phyloP scores from a whole-genome alignment of 2,113 vertebrate genomes.

The Notiomystis cincta region DNA sequence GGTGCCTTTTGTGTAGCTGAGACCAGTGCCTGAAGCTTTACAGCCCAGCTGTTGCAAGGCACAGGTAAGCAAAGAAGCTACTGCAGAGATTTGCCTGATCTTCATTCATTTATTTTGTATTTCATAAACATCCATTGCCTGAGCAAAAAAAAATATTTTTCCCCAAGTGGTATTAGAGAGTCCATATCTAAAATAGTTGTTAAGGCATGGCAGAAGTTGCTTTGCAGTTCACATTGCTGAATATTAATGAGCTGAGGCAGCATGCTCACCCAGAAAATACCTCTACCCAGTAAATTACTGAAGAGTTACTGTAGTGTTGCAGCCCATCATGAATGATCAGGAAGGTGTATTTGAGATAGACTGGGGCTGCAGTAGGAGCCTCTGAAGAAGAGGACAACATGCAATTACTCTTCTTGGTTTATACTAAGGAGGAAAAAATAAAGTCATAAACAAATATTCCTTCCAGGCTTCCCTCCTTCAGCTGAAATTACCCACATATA shows the following conservation, averaged over 20 bases:
- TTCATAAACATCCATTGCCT: background rate
- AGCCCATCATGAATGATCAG: background rate
- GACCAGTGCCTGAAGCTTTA: background rate
- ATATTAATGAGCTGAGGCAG: background rate
- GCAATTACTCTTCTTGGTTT: background rate
- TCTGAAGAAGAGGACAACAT: background rate
- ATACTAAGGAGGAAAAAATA: background rate
- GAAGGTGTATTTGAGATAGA: background rate
- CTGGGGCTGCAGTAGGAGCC: background rate
- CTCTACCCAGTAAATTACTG: background rate
- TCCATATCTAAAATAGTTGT: background rate
- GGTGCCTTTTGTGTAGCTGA: background rate
- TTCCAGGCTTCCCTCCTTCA: background rate
- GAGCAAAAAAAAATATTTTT: background rate
- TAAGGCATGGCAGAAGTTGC: background rate
- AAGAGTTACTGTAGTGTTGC: background rate
- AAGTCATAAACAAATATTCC: background rate
- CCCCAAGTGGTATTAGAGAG: background rate
- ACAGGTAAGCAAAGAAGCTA: background rate
- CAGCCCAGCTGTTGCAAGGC: background rate
- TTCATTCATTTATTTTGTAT: background rate
- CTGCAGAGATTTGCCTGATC: background rate
- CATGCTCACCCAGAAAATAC: background rate
- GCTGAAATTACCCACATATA: conserved; percentile 16
- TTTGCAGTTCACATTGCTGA: background rate